Conservation (phyloP, 2,888 invertebrate genomes). For the Lycocerus yunnanus region DNA sequence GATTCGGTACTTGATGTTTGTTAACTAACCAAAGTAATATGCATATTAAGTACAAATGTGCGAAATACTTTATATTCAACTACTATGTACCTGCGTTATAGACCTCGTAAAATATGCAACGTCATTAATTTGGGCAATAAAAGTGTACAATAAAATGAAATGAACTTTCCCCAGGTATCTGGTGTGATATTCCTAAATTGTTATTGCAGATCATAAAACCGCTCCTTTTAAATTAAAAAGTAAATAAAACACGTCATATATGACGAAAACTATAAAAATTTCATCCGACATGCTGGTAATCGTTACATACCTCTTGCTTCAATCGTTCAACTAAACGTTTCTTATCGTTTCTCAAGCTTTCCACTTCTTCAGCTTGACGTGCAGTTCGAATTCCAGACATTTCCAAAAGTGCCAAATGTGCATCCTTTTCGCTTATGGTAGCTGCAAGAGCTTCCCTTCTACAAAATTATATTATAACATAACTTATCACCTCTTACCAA, state of each 20-base stretch:
- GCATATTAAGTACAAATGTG: not conserved
- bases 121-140: not conserved
- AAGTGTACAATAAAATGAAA: not conserved
- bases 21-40: not conserved
- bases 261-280: not conserved
- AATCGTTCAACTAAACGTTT: constrained; percentile 72
- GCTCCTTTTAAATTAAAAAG: not conserved
- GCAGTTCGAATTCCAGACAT: constrained; percentile 71
- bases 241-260: not conserved
- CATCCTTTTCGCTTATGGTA: constrained; percentile 86
- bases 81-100: not conserved
- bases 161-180: not conserved
- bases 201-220: not conserved
- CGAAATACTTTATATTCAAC: not conserved
- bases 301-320: constrained; percentile 65
- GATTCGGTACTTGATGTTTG: not conserved
- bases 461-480: constrained; percentile 36
- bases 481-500: constrained; percentile 4
- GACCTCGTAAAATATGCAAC: not conserved
- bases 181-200: not conserved
- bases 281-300: not conserved
- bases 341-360: constrained; percentile 71
- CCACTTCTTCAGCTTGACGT: constrained; percentile 67
- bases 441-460: constrained; percentile 85
- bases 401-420: constrained; percentile 82